Percentiles rank a stretch among this genome's conserved stretches.
phyloP scores from a whole-genome alignment of 2,888 invertebrate genomes.

The Heptascelio sp. region DNA sequence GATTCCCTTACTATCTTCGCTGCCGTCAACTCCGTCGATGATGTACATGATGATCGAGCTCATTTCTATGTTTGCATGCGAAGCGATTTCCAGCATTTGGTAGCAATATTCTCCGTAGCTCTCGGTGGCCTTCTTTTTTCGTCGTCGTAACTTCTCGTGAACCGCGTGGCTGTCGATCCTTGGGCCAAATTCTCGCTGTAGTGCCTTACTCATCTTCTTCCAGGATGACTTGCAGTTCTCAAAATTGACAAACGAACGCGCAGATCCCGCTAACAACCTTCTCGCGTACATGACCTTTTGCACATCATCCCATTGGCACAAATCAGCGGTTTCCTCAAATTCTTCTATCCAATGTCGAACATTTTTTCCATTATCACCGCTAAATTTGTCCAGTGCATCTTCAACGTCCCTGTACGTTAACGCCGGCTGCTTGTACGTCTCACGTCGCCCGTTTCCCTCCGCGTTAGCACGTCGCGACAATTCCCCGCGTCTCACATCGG shows the following conservation, averaged over 20 bases:
- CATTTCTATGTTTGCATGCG: constrained; percentile 49
- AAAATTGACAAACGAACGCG: constrained; percentile 21
- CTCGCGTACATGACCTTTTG: constrained; percentile 60
- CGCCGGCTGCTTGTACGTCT: background rate
- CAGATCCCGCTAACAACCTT: constrained; percentile 47
- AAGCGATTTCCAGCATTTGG: constrained; percentile 51
- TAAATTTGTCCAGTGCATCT: constrained; percentile 33
- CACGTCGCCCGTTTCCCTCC: background rate
- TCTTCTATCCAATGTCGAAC: constrained; percentile 43
- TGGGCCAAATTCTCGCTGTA: constrained; percentile 43
- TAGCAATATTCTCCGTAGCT: constrained; percentile 55
- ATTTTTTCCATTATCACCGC: constrained; percentile 38
- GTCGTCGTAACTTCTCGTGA: constrained; percentile 28
- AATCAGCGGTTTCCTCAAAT: constrained; percentile 7
- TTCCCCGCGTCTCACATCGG: background rate
- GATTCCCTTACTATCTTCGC: no score
- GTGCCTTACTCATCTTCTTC: constrained; percentile 25
- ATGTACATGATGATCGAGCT: constrained; percentile 53
- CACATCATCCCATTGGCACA: constrained; percentile 33
- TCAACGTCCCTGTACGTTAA: constrained; percentile 58
- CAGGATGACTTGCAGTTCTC: constrained; percentile 54
- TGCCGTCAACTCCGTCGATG: no score
- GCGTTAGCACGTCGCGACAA: background rate
- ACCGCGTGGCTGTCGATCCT: constrained; percentile 23
- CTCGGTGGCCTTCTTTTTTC: constrained; percentile 45